Conservation (phyloP, 2,113 vertebrate genomes). For the Colinus virginianus region DNA sequence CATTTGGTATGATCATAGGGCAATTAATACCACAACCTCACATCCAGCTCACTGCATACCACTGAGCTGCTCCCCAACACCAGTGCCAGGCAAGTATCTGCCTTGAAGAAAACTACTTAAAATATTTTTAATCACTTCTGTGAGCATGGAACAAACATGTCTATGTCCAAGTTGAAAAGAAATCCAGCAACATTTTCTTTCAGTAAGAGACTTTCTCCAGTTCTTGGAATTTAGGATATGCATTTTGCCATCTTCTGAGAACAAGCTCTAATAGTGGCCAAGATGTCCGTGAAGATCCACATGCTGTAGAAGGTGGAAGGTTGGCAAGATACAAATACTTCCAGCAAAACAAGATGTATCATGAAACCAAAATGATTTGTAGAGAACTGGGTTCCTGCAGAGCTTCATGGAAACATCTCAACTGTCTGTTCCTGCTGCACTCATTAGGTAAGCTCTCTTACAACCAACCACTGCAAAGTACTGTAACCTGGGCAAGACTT, state of each 20-base stretch:
- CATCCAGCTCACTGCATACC: background rate
- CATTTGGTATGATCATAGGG: background rate
- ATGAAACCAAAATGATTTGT: background rate
- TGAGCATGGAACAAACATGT: background rate
- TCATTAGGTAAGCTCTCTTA: background rate
- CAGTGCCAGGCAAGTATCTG: background rate
- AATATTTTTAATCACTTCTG: background rate
- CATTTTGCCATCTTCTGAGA: constrained; percentile 17
- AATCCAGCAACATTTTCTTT: background rate
- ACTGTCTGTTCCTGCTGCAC: background rate
- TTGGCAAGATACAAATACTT: background rate
- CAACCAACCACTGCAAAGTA: background rate
- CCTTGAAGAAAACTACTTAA: background rate
- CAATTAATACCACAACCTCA: rapidly evolving
- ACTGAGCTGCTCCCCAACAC: background rate
- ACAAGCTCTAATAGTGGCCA: background rate
- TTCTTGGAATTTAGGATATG: background rate
- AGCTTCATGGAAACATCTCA: background rate
- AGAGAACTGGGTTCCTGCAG: background rate
- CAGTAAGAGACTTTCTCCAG: background rate
- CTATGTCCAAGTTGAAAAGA: background rate
- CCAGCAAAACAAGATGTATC: constrained; percentile 34
- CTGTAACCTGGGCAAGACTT: background rate
- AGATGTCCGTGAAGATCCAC: constrained; percentile 18
- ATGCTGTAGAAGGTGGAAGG: constrained; percentile 27